Base-by-base conservation (phyloP, 2,888 invertebrate genomes). In the Thecocarcelia acutangulata region DNA sequence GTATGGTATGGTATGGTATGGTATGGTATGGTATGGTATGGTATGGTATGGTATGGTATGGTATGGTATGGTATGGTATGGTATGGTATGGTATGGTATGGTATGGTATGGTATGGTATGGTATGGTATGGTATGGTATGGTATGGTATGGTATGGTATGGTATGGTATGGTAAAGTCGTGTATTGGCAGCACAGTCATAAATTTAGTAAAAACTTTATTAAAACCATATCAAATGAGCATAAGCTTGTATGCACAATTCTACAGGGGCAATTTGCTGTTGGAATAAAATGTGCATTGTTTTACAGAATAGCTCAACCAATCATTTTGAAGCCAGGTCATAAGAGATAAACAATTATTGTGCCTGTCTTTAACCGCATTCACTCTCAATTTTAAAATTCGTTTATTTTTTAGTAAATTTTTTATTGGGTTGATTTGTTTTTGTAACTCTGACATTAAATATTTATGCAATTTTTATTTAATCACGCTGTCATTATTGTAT, bases 401-500 rank as follows among this genome's bases (percentile, higher is more conserved):
- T 15, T 42, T 11, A 9, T 40, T 63, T 75, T 59, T 37, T 52
- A 33, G 54, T 28, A 9, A 48, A 56, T 42, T 64, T 58, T n/a
- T n/a, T n/a, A n/a, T n/a, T n/a, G n/a, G n/a, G n/a, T n/a, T n/a
- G n/a, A 66, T 59, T 75, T 66, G 48, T 74, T 64, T 70, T 69
- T 69, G 70, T 70, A 44, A 33, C 21, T 50, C 56, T 52, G 24
- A 33, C 37, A 76, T 81, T 64, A 81, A 81, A 77, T 77, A 74
- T 77, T 77, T 73, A 81, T 81, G 73, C 68, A 81, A 73, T 81
- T 81, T 73, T 77, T 77, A 73, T 81, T 81, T 81, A 81, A 81
- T 77, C 73, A 74, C 64, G 37, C 54, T 72, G 48, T 50, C 58
- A 28, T 42, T 9, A 9, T 19, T 56, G 21, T 37, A 11, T 13